A percentile compares a stretch with the other conserved stretches of the same genome.
These are phyloP conservation scores for Aromia moschata DNA, from an alignment of 2,888 invertebrate species.

Conservation along the genomic window DNA sequence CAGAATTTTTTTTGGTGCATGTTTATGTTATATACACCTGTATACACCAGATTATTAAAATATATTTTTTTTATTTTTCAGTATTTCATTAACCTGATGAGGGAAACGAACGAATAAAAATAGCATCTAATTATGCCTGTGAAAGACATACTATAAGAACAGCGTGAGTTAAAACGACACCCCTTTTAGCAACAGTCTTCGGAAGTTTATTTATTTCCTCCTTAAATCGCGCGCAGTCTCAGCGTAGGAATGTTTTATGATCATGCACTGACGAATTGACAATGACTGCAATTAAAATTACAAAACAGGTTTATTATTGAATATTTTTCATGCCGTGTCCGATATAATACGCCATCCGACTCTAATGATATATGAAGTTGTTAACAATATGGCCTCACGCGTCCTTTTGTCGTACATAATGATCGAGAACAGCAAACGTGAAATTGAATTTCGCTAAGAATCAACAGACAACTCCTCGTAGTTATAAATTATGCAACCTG, in stretches of 20 bases:
- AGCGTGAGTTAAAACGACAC: no score
- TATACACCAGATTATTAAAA: no score
- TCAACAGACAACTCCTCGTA: constrained; percentile 2
- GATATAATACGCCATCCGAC: constrained; percentile 8
- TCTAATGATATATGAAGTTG: constrained; percentile 21
- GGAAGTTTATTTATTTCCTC: constrained; percentile 4
- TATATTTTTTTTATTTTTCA: no score
- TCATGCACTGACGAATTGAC: constrained; percentile 28
- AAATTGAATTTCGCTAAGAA: constrained; percentile 14
- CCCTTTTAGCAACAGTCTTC: no score
- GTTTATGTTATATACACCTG: no score
- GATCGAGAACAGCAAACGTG: constrained; percentile 11
- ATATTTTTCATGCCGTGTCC: constrained; percentile 16
- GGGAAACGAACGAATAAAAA: no score
- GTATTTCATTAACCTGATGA: no score
- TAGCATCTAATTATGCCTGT: no score
- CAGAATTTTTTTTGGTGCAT: no score
- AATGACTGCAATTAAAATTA: constrained; percentile 35
- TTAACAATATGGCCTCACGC: constrained; percentile 20
- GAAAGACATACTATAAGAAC: no score
- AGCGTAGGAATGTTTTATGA: constrained; percentile 28
- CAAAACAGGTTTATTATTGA: constrained; percentile 30
- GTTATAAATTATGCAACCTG: constrained; percentile 13
- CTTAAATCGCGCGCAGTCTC: constrained; percentile 8
- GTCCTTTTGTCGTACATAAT: constrained; percentile 13